These are phyloP conservation scores for Orchesella flavescens DNA, from an alignment of 2,888 invertebrate genomes.

Conservation along the genomic window DNA sequence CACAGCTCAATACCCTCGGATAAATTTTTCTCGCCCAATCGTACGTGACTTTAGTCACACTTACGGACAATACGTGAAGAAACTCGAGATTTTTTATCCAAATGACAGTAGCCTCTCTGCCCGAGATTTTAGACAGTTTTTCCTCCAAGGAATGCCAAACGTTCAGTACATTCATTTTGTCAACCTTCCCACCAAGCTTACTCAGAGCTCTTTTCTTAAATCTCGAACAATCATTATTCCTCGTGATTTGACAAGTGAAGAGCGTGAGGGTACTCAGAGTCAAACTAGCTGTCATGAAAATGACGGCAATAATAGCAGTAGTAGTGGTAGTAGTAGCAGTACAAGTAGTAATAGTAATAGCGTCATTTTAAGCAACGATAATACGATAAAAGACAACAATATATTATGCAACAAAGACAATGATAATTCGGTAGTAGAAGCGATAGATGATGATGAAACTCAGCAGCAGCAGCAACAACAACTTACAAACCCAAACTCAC, in stretches of 20 bases:
- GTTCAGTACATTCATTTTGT: slow-evolving; percentile 67
- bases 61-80: slow-evolving; percentile 66
- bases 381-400: slow-evolving; percentile 53
- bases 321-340: slow-evolving; percentile 28
- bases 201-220: slow-evolving; percentile 59
- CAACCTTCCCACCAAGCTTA: slow-evolving; percentile 63
- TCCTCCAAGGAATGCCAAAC: slow-evolving; percentile 66
- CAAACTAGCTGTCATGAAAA: slow-evolving; percentile 1
- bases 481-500: background rate
- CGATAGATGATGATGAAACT: background rate
- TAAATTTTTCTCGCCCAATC: slow-evolving; percentile 60
- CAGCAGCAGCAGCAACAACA: background rate
- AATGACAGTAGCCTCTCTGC: slow-evolving; percentile 60
- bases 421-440: slow-evolving; percentile 18
- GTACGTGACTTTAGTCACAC: slow-evolving; percentile 54
- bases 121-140: slow-evolving; percentile 60
- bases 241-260: background rate
- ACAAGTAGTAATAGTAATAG: slow-evolving; percentile 13
- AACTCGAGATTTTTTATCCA: slow-evolving; percentile 66
- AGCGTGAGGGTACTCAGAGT: background rate
- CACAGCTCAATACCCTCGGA: slow-evolving; percentile 65
- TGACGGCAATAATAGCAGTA: background rate
- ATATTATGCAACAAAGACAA: slow-evolving; percentile 39
- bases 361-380: slow-evolving; percentile 29
- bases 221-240: background rate